These are phyloP conservation scores for Cygnus olor DNA, from an alignment of 2,797 vertebrate genomes.

Conservation along the genomic window DNA sequence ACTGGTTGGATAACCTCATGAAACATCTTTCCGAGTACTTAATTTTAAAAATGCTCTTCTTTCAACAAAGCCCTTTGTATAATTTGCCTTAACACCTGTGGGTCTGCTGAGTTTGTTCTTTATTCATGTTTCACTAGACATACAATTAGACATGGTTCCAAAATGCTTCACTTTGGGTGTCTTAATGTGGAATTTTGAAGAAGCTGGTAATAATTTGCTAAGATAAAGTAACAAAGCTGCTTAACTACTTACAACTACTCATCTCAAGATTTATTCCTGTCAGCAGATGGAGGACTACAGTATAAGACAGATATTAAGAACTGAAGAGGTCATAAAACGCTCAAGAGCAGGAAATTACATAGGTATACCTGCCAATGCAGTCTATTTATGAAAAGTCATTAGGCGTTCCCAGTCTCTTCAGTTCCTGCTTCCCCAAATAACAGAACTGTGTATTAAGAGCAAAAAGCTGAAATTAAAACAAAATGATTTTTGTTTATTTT, in stretches of 20 bases:
- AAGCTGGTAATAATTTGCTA: not conserved
- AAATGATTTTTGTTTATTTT: not conserved
- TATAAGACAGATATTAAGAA: slow-evolving; percentile 18
- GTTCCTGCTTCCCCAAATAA: slow-evolving; percentile 8
- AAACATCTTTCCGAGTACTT: not conserved
- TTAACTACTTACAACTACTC: not conserved
- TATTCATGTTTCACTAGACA: not conserved
- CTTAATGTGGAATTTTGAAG: slow-evolving; percentile 9
- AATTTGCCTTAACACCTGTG: slow-evolving; percentile 1
- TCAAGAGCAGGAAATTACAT: slow-evolving; percentile 60
- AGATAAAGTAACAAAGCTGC: not conserved
- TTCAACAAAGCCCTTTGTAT: not conserved
- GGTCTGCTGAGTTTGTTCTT: slow-evolving; percentile 11
- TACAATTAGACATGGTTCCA: slow-evolving; percentile 21
- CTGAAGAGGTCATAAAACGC: slow-evolving; percentile 55
- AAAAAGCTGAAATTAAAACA: no score
- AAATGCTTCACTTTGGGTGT: slow-evolving; percentile 25
- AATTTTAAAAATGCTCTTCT: not conserved
- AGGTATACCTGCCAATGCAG: not conserved
- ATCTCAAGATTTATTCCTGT: slow-evolving; percentile 26
- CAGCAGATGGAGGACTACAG: slow-evolving; percentile 39
- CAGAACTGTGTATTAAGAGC: slow-evolving; percentile 12
- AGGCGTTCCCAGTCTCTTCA: not conserved
- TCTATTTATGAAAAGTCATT: slow-evolving; percentile 45
- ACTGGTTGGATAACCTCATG: not conserved